Evolutionary conservation across 2,888 invertebrate species (phyloP).

Genomic region (Caenorhabditis becei): DNA sequence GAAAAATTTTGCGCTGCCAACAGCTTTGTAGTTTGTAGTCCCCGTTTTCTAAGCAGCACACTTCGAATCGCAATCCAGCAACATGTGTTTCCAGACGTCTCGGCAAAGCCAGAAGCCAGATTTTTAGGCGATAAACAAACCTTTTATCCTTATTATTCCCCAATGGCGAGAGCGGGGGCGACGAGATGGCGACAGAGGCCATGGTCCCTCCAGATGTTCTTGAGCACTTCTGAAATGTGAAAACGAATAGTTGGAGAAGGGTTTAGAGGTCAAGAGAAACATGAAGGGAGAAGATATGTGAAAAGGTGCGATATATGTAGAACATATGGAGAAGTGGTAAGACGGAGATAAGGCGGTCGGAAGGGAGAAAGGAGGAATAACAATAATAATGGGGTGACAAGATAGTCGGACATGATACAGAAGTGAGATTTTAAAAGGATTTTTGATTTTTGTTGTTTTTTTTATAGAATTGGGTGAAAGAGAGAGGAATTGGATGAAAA

Average conservation of each 20-base stretch:
- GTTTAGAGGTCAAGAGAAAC: background rate
- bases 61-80: background rate
- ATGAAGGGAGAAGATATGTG: constrained; percentile 8
- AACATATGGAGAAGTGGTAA: background rate
- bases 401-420: background rate
- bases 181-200: constrained; percentile 59
- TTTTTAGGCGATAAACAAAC: constrained; percentile 24
- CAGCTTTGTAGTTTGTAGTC: background rate
- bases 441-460: too few relatives aligned
- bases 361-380: background rate
- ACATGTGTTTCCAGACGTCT: background rate
- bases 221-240: constrained; percentile 33
- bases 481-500: background rate
- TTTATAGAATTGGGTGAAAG: too few relatives aligned
- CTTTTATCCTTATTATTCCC: constrained; percentile 62
- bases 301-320: constrained; percentile 8
- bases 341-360: background rate
- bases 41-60: background rate
- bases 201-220: constrained; percentile 53
- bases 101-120: background rate
- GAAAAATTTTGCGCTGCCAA: too few relatives aligned
- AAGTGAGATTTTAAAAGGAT: too few relatives aligned
- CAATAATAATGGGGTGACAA: background rate
- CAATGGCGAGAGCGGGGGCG: constrained; percentile 60
- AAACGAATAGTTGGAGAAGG: background rate